Percentiles rank a stretch among this genome's conserved stretches.
Evolutionary conservation across 2,888 invertebrate genomes (phyloP).

Genomic region (Enchytraeus crypticus): DNA sequence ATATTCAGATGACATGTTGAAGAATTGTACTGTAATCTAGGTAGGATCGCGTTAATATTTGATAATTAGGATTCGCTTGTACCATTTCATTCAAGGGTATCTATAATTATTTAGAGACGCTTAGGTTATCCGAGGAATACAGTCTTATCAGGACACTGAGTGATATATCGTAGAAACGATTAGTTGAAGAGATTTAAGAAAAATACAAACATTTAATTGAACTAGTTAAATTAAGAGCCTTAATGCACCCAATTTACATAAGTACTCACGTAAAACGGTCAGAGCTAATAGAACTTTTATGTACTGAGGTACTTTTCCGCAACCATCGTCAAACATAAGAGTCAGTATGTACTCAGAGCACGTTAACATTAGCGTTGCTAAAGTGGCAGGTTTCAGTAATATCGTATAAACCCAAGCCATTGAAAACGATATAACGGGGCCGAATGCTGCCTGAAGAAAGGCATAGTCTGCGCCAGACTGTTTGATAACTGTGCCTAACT

Average conservation of each 20-base stretch:
- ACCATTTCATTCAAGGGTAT: too few species aligned
- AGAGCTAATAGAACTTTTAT: constrained; percentile 27
- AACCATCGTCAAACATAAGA: constrained; percentile 36
- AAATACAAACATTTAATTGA: too few species aligned
- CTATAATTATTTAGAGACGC: too few species aligned
- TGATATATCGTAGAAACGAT: too few species aligned
- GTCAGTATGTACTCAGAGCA: constrained; percentile 38
- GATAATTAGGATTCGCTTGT: too few species aligned
- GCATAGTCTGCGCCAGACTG: constrained; percentile 72
- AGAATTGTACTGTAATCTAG: too few species aligned
- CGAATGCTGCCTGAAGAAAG: constrained; percentile 62
- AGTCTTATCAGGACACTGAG: too few species aligned
- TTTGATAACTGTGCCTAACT: constrained; percentile 67
- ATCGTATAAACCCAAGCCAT: constrained; percentile 55
- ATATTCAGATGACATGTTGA: too few species aligned
- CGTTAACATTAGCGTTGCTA: constrained; percentile 51
- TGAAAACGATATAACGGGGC: constrained; percentile 55
- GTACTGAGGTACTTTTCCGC: constrained; percentile 14
- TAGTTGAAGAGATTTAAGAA: too few species aligned
- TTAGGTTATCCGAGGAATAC: too few species aligned
- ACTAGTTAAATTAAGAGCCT: not conserved
- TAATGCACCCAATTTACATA: not conserved
- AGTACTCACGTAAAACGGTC: constrained; percentile 50
- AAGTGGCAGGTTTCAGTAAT: constrained; percentile 43
- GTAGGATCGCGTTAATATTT: too few species aligned